Base-by-base conservation (phyloP, 2,797 vertebrate species). In the Zenarchopterus dispar region DNA sequence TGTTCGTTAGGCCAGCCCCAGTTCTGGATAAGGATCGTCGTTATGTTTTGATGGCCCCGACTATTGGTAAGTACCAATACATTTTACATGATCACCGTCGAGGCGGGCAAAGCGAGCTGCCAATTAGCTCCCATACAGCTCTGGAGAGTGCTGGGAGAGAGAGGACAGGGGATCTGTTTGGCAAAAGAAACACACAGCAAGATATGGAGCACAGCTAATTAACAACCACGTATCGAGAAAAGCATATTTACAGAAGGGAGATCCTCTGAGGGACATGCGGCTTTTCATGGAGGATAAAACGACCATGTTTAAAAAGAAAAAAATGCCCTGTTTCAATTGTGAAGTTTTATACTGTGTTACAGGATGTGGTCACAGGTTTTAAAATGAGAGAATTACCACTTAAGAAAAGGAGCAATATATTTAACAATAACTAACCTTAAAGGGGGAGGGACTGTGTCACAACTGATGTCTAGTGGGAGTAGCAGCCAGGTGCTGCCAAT, bases 21-120 rank as follows among this genome's bases (percentile, higher is more conserved):
- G 92, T 93, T 78, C 75, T 83, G 83, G 93, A 95, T 98, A 97
- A 98, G 97, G 95, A 95, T 94, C 95, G 93, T 94, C 95, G 94
- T 97, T 96, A 98, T 97, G 95, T 96, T 97, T 96, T 96, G 97
- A 98, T 97, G 96, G 95, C 94, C 93, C 65, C 60, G 43, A 92
- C 94, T 94, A 94, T 95, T 95, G 95, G 95, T 94, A 95, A 96
- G 95, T 94, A 96, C 94, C 95, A 94, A 96, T 95, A 95, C 94
- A 96, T 96, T 95, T 28, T 95, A 95, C 94, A 95, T 95, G 95
- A 96, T 97, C 95, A 94, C 93, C 94, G 91, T 94, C 93, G 93
- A 91, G 93, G 91, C 92, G 89, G 94, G 94, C 93, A 93, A n/a
- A 94, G 94, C 92, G 82, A 94, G 93, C 90, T 93, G 93, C 95